Percentiles rank a stretch among this genome's conserved stretches.
Conservation (phyloP, 1,140 invertebrate species). For the Drosophila teissieri region DNA sequence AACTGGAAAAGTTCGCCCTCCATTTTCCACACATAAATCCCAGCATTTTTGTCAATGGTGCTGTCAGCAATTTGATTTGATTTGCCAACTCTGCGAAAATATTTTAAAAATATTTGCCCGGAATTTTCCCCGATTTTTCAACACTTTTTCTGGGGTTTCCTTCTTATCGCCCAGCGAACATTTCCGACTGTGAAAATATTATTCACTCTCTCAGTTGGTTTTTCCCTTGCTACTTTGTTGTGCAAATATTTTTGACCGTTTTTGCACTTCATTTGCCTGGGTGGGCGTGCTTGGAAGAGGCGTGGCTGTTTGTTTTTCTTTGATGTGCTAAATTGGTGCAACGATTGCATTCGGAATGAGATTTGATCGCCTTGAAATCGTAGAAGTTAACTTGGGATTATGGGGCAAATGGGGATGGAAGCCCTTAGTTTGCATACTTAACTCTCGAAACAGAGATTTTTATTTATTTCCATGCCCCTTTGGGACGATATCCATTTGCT, state of each 20-base stretch:
- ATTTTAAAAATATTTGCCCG: constrained; percentile 52
- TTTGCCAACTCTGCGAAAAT: constrained; percentile 46
- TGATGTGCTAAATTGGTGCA: constrained; percentile 46
- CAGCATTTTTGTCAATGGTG: constrained; percentile 4
- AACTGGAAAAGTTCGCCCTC: constrained; percentile 1
- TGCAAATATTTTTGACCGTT: constrained; percentile 51
- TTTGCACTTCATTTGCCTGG: constrained; percentile 44
- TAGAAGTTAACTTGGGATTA: constrained; percentile 9
- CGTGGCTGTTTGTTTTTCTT: constrained; percentile 29
- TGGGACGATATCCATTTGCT: constrained; percentile 41
- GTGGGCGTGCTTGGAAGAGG: constrained; percentile 2
- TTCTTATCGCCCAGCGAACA: constrained; percentile 8
- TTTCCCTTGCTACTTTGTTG: constrained; percentile 45
- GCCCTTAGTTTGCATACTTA: constrained; percentile 6
- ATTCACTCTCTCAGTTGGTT: constrained; percentile 27
- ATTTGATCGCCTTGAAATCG: constrained; percentile 26
- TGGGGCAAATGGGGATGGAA: background rate
- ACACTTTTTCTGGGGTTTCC: background rate
- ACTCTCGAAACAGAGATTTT: constrained; percentile 2
- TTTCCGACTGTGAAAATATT: constrained; percentile 45
- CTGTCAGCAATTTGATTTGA: constrained; percentile 59
- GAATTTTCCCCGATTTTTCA: constrained; percentile 18
- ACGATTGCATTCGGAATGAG: constrained; percentile 45
- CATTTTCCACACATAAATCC: constrained; percentile 32
- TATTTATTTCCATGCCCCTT: background rate